Evolutionary conservation across 2,888 invertebrate species (phyloP).

Genomic region (Cloeon dipterum): DNA sequence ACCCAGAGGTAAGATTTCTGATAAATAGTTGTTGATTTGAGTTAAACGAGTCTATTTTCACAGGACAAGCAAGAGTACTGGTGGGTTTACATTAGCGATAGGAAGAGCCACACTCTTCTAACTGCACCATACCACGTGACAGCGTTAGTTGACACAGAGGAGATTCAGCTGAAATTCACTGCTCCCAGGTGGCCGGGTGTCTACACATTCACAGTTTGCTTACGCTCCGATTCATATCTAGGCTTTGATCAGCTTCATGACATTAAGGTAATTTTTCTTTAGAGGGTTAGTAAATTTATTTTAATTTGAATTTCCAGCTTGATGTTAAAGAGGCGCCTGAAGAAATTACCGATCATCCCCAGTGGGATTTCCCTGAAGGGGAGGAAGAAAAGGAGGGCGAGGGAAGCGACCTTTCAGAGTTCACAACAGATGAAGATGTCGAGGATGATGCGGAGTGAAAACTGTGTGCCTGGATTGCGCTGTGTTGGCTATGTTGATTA

Average conservation of each 20-base stretch:
- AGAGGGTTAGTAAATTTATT: background rate
- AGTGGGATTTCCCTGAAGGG: slow-evolving; percentile 91
- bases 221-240: slow-evolving; percentile 90
- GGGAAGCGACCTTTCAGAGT: slow-evolving; percentile 36
- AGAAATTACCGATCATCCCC: slow-evolving; percentile 80
- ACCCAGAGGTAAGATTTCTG: slow-evolving; percentile 40
- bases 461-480: no score
- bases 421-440: slow-evolving; percentile 41
- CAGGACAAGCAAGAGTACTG: slow-evolving; percentile 91
- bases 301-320: slow-evolving; percentile 26
- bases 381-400: slow-evolving; percentile 47
- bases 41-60: background rate
- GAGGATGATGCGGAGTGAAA: slow-evolving; percentile 22
- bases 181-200: slow-evolving; percentile 86
- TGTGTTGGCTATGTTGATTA: no score
- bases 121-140: slow-evolving; percentile 88
- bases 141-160: slow-evolving; percentile 69
- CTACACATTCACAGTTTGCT: slow-evolving; percentile 78
- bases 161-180: slow-evolving; percentile 86
- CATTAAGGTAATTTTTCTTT: slow-evolving; percentile 38
- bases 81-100: slow-evolving; percentile 98
- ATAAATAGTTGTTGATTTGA: background rate
- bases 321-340: slow-evolving; percentile 92
- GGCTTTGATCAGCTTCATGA: slow-evolving; percentile 91
- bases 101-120: slow-evolving; percentile 72